phyloP scores from a whole-genome alignment of 2,888 invertebrate species.

The Watsonalla cultraria region DNA sequence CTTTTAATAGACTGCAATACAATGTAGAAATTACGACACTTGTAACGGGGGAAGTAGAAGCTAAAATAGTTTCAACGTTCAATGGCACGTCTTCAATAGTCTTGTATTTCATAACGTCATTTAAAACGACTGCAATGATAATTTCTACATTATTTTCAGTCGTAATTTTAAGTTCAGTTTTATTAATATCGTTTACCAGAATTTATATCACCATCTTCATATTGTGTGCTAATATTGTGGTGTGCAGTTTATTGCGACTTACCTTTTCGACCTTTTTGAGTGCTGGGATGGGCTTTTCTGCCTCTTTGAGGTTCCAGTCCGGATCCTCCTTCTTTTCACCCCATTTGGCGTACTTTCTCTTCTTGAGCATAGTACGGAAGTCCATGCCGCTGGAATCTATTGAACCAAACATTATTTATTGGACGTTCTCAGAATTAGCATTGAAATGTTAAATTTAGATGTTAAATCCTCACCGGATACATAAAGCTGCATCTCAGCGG shows the following conservation, averaged over 20 bases:
- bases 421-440: background rate
- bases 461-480: slow-evolving; percentile 87
- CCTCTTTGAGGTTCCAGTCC: slow-evolving; percentile 96
- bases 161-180: slow-evolving; percentile 24
- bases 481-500: slow-evolving; percentile 96
- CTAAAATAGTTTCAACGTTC: too few species aligned
- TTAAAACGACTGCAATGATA: background rate
- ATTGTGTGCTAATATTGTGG: slow-evolving; percentile 3
- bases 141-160: slow-evolving; percentile 24
- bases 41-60: background rate
- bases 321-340: slow-evolving; percentile 93
- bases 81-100: too few species aligned
- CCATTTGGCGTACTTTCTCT: slow-evolving; percentile 97
- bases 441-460: background rate
- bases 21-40: slow-evolving; percentile 28
- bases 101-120: too few species aligned
- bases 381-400: slow-evolving; percentile 98
- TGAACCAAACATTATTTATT: slow-evolving; percentile 1
- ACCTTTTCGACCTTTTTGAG: slow-evolving; percentile 97
- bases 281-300: slow-evolving; percentile 90
- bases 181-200: slow-evolving; percentile 15
- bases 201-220: slow-evolving; percentile 59
- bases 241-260: slow-evolving; percentile 43
- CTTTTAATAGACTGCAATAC: slow-evolving; percentile 32
- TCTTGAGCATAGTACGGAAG: slow-evolving; percentile 98